Evolutionary conservation across 1,140 invertebrate genomes (phyloP).

Genomic region (Lordiphosa collinella): DNA sequence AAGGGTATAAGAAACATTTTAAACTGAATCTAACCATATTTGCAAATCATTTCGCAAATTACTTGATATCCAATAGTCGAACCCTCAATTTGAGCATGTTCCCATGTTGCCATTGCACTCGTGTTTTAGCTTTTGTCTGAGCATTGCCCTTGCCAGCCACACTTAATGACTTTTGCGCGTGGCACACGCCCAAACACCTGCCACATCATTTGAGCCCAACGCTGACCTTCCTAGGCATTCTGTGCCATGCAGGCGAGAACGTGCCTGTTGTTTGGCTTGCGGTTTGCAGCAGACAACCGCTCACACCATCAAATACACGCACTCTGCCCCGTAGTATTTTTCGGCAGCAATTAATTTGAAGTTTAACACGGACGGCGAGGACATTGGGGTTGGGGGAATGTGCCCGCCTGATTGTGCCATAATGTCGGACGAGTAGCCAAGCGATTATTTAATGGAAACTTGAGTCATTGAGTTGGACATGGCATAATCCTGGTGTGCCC

Average conservation of each 20-base stretch:
- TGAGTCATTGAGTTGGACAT: conserved; percentile 36
- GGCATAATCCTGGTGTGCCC: conserved; percentile 35
- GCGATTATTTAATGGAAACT: conserved; percentile 1
- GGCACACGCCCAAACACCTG: conserved; percentile 22
- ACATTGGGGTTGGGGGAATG: conserved; percentile 1
- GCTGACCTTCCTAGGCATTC: conserved; percentile 40
- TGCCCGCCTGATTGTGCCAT: conserved; percentile 53
- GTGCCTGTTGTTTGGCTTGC: conserved; percentile 62
- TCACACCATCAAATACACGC: background rate
- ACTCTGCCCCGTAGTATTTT: conserved; percentile 40
- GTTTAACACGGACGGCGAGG: conserved; percentile 47
- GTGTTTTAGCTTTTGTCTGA: conserved; percentile 46
- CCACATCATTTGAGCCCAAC: conserved; percentile 9
- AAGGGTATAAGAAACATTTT: too few species aligned
- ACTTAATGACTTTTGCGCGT: conserved; percentile 72
- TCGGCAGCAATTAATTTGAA: conserved; percentile 70
- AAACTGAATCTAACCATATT: too few species aligned
- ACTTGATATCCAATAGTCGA: conserved; percentile 6
- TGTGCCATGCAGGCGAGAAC: conserved; percentile 36
- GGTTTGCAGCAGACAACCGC: conserved; percentile 52
- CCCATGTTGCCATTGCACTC: conserved; percentile 18
- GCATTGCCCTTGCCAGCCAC: conserved; percentile 58
- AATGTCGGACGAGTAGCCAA: conserved; percentile 26
- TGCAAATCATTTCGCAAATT: background rate
- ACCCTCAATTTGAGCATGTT: background rate